These are phyloP conservation scores for Remorina albescens DNA, from an alignment of 2,797 vertebrate genomes.

Conservation along the genomic window DNA sequence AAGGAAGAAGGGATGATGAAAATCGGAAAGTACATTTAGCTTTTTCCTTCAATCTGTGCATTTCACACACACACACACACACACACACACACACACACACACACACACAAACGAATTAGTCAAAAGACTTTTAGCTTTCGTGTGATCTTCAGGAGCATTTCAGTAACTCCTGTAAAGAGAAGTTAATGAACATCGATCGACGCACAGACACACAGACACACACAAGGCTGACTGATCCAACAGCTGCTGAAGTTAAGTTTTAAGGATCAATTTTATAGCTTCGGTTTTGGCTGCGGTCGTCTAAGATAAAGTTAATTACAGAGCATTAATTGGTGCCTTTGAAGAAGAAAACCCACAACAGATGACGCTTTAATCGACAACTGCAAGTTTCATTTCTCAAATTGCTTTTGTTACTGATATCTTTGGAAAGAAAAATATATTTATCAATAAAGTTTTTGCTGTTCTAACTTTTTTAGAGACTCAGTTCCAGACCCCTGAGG, in stretches of 20 bases:
- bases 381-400: not conserved
- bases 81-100: not conserved
- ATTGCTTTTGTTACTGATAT: not conserved
- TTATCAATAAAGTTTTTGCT: too few relatives aligned
- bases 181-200: constrained; percentile 84
- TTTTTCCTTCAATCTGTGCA: constrained; percentile 54
- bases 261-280: constrained; percentile 77
- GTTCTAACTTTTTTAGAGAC: not conserved
- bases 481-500: not conserved
- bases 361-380: constrained; percentile 10
- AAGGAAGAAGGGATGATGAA: constrained; percentile 52
- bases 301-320: constrained; percentile 59
- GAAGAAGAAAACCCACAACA: constrained; percentile 10
- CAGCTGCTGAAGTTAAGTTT: constrained; percentile 81
- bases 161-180: constrained; percentile 78
- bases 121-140: constrained; percentile 74
- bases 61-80: constrained; percentile 7
- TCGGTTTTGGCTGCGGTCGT: constrained; percentile 66
- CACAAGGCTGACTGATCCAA: constrained; percentile 61
- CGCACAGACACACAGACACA: constrained; percentile 7
- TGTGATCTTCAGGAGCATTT: constrained; percentile 76
- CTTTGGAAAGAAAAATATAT: not conserved
- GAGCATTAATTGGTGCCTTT: constrained; percentile 47
- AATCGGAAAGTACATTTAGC: constrained; percentile 53
- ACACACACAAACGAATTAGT: constrained; percentile 47